Conservation (phyloP, 2,888 invertebrate species). For the Pantelozetes paolii region DNA sequence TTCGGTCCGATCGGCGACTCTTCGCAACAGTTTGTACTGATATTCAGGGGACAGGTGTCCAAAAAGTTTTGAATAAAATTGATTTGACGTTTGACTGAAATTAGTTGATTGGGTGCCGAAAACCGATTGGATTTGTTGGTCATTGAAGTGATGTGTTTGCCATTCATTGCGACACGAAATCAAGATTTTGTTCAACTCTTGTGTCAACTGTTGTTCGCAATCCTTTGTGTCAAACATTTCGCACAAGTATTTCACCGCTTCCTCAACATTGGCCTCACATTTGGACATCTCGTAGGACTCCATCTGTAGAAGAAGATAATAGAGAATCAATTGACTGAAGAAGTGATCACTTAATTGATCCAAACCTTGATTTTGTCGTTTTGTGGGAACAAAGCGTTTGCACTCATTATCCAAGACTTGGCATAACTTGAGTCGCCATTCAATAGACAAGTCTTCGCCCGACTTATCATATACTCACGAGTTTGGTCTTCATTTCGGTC, state of each 20-base stretch:
- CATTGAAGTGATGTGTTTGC: constrained; percentile 26
- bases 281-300: constrained; percentile 38
- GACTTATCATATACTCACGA: constrained; percentile 33
- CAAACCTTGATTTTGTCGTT: constrained; percentile 34
- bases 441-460: constrained; percentile 33
- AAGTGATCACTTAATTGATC: background rate
- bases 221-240: constrained; percentile 9
- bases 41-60: constrained; percentile 9
- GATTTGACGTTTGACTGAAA: background rate
- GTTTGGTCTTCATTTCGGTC: constrained; percentile 2
- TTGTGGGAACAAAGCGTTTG: constrained; percentile 38
- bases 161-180: constrained; percentile 31
- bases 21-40: constrained; percentile 37
- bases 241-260: constrained; percentile 31
- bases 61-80: constrained; percentile 36
- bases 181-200: constrained; percentile 19
- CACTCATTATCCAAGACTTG: constrained; percentile 41
- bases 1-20: constrained; percentile 1
- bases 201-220: background rate
- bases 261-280: constrained; percentile 35
- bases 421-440: constrained; percentile 33
- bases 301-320: constrained; percentile 31
- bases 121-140: constrained; percentile 7
- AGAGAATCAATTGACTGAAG: background rate
- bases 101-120: background rate